Conservation (phyloP, 2,113 vertebrate species). For the Rhynchomys soricoides region DNA sequence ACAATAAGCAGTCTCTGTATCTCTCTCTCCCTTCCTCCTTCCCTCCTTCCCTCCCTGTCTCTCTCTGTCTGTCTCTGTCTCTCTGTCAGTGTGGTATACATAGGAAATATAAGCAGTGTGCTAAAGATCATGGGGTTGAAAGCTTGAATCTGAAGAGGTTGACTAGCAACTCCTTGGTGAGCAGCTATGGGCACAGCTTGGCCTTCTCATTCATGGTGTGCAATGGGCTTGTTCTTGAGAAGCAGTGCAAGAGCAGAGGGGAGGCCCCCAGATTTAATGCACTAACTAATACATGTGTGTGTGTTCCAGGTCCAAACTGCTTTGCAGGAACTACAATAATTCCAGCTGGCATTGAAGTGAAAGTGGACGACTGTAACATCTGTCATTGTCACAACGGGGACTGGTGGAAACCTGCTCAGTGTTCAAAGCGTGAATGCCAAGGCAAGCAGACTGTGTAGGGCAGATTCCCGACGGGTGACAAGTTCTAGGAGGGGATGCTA, state of each 20-base stretch:
- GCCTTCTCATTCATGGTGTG: background rate
- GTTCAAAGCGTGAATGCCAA: slow-evolving; percentile 98
- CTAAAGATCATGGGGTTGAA: background rate
- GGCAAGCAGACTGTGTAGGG: slow-evolving; percentile 94
- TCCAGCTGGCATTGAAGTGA: slow-evolving; percentile 98
- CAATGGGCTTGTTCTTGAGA: background rate
- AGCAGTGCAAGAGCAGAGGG: background rate
- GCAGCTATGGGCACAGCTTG: background rate
- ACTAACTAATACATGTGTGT: slow-evolving; percentile 68
- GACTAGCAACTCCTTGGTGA: background rate
- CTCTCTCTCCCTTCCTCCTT: no score
- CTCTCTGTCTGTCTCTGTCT: background rate
- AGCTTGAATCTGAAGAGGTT: background rate
- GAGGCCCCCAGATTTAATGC: slow-evolving; percentile 24
- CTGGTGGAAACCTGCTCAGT: slow-evolving; percentile 99
- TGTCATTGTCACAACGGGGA: slow-evolving; percentile 99
- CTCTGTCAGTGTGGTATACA: background rate
- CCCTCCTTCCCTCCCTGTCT: background rate
- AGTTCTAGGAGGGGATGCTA: slow-evolving; percentile 64
- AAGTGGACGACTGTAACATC: slow-evolving; percentile 99
- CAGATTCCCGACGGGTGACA: slow-evolving; percentile 54
- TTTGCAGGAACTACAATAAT: slow-evolving; percentile 99
- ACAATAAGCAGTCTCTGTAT: background rate
- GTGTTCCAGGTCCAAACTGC: slow-evolving; percentile 97
- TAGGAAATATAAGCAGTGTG: background rate